Evolutionary conservation across 2,797 vertebrate genomes (phyloP).

Genomic region (Etheostoma nigrum): DNA sequence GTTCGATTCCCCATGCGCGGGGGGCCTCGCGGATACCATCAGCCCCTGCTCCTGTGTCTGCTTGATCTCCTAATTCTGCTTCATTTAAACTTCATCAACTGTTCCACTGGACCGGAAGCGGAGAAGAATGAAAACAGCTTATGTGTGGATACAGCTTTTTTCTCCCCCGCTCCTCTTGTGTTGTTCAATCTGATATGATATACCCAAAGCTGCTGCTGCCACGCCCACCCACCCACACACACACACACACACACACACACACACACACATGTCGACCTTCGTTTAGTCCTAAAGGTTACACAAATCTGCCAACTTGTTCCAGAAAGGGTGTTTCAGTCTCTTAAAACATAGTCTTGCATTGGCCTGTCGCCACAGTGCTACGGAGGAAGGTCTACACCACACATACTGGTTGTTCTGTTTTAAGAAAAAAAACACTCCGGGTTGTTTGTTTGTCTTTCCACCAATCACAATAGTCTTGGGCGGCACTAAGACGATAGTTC

Average conservation of each 20-base stretch:
- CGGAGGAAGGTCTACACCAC: no score
- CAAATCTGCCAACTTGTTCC: no score
- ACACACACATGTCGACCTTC: constrained; percentile 9
- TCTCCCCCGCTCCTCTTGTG: constrained; percentile 79
- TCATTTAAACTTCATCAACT: constrained; percentile 99
- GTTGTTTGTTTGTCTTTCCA: not conserved
- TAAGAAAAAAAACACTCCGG: no score
- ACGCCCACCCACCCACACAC: constrained; percentile 16
- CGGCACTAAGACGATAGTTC: no score
- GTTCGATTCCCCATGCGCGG: constrained; percentile 70
- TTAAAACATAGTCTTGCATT: no score
- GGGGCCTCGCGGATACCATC: constrained; percentile 78
- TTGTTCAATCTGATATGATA: constrained; percentile 85
- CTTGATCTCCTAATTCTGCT: constrained; percentile 99
- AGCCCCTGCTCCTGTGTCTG: constrained; percentile 83
- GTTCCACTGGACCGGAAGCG: constrained; percentile 99
- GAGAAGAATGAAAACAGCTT: constrained; percentile 92
- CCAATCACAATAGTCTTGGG: no score
- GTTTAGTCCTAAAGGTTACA: no score
- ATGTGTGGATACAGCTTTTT: constrained; percentile 78
- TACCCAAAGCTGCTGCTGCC: constrained; percentile 74
- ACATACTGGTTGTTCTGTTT: no score
- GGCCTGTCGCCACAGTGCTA: no score
- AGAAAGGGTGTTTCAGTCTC: no score
- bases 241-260: constrained; percentile 1